Conservation (phyloP, 2,888 invertebrate genomes). For the Caenorhabditis japonica region DNA sequence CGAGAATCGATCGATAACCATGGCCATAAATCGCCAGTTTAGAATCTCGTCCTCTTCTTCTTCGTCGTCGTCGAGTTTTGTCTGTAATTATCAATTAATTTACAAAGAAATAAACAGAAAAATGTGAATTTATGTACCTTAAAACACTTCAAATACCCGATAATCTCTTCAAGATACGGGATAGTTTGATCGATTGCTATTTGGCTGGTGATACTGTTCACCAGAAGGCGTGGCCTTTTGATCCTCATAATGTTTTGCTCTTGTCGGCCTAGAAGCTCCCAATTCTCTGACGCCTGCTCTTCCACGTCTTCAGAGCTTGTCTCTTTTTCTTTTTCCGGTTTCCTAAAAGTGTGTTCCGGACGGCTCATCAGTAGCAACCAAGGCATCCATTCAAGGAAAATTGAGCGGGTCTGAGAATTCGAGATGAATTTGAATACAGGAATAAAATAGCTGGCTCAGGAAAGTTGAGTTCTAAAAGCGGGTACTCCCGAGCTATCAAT, state of each 20-base stretch:
- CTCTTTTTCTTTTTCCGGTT: slow-evolving; percentile 17
- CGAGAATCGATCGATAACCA: slow-evolving; percentile 75
- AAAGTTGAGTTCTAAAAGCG: too few relatives aligned
- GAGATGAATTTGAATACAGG: background rate
- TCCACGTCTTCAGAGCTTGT: slow-evolving; percentile 20
- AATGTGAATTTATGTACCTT: slow-evolving; percentile 1
- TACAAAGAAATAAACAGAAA: too few relatives aligned
- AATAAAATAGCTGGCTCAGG: too few relatives aligned
- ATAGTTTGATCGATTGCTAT: slow-evolving; percentile 28
- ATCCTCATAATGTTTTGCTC: slow-evolving; percentile 1
- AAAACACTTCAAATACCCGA: slow-evolving; percentile 33
- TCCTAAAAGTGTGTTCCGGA: slow-evolving; percentile 89
- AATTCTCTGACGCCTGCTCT: slow-evolving; percentile 5
- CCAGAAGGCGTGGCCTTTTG: slow-evolving; percentile 39
- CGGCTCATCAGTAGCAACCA: slow-evolving; percentile 95
- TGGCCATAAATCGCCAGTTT: slow-evolving; percentile 75
- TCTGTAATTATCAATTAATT: slow-evolving; percentile 29
- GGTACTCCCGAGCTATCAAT: too few relatives aligned
- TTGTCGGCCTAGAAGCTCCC: background rate
- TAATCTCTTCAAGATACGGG: slow-evolving; percentile 43
- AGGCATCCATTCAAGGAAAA: slow-evolving; percentile 97
- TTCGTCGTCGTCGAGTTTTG: slow-evolving; percentile 72
- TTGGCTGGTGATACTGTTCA: slow-evolving; percentile 50
- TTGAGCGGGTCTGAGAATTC: slow-evolving; percentile 86
- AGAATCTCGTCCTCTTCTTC: slow-evolving; percentile 72